phyloP scores from a whole-genome alignment of 2,113 vertebrate species.

The Vanacampus margaritifer region DNA sequence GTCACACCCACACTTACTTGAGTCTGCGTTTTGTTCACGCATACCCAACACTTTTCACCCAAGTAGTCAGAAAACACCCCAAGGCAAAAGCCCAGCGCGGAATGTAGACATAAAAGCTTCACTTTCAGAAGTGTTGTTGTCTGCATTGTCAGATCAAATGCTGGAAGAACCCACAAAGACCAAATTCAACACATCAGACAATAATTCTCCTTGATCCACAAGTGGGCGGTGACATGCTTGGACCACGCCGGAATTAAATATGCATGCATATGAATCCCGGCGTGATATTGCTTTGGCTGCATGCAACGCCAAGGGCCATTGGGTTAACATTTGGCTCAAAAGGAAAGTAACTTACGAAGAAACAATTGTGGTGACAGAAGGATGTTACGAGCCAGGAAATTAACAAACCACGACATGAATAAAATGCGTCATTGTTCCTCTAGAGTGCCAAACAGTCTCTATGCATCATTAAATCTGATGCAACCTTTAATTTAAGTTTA shows the following conservation, averaged over 20 bases:
- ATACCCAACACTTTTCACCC: background rate
- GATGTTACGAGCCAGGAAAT: constrained; percentile 17
- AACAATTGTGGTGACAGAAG: constrained; percentile 6
- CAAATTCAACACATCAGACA: constrained; percentile 7
- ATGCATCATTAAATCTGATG: constrained; percentile 25
- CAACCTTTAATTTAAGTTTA: constrained; percentile 27
- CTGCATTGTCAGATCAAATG: background rate
- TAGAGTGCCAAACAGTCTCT: constrained; percentile 16
- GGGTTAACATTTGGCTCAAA: constrained; percentile 12
- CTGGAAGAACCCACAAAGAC: constrained; percentile 4
- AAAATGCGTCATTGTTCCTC: constrained; percentile 13
- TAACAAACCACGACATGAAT: constrained; percentile 4
- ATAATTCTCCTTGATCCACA: constrained; percentile 1
- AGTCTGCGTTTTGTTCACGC: background rate
- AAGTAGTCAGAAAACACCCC: constrained; percentile 14
- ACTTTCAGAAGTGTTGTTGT: background rate
- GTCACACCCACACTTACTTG: background rate
- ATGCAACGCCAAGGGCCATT: constrained; percentile 5
- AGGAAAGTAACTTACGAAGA: constrained; percentile 14
- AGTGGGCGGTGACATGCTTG: background rate
- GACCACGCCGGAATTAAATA: constrained; percentile 8
- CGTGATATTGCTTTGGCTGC: constrained; percentile 6
- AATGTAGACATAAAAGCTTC: constrained; percentile 9
- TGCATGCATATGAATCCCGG: constrained; percentile 6
- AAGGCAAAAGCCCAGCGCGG: constrained; percentile 17